Evolutionary conservation across 2,888 invertebrate species (phyloP), one percentile per base, ranked within the genome.

Genomic region (Cheilosia urbana): DNA sequence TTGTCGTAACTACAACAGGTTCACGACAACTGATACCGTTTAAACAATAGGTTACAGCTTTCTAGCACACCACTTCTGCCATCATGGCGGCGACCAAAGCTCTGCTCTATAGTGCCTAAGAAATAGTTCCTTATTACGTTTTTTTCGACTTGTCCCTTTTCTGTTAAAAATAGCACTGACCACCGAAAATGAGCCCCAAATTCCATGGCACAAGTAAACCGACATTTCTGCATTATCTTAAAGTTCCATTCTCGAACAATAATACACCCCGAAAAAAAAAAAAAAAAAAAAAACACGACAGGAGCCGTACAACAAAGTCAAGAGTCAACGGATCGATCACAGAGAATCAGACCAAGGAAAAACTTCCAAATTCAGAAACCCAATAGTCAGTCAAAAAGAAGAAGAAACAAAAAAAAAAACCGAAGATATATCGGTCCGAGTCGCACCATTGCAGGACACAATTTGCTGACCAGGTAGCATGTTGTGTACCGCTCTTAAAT

Each of bases 201-300:
- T 82, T 81, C 87, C 87, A 13, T 21, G 49, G 51, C 69, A 65
- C 69, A 82, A 82, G 84, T 80, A 85, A 88, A 87, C 87, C 88
- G 87, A 85, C 88, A 88, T 88, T 88, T 88, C 88, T 88, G 88
- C 88, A 88, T 88, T 88, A 87, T 87, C 88, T 88, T 87, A 87
- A 87, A 87, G 81, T 88, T 87, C 84, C 84, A 80, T 79, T 83
- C 79, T 45, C 63, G 49, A 75, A 75, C 68, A 75, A 84, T 65
- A 84, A 80, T 62, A 84, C 84, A 84, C 65, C 51, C 53, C 37
- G 47, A 45, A 49, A 30, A 66, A 62, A 71, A 68, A 81, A 51
- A 45, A 49, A 30, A 66, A 62, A 71, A 68, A 81, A 51, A 68
- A 81, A 51, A 73, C 69, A 72, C 51, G 30, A 76, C 81, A 76